Base-by-base conservation (phyloP, 2,888 invertebrate species). In the Drosophila atripex region DNA sequence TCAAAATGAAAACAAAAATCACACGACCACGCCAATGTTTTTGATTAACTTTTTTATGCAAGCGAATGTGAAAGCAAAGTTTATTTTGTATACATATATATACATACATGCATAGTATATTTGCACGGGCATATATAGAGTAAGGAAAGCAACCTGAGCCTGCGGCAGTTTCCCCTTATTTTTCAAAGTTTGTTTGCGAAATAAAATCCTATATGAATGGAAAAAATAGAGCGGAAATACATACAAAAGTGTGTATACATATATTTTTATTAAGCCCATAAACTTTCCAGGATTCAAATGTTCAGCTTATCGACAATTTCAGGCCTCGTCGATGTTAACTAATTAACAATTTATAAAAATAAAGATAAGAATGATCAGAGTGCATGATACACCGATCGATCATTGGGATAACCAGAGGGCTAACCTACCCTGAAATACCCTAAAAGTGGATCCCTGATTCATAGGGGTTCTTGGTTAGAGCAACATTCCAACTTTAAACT, bases 41-140 rank as follows among this genome's bases (percentile, higher is more conserved):
- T 86, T 77, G 69, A 80, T 86, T 83, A 75, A 75, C 71, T 69
- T 88, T 84, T 69, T 69, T 77, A 76, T 70, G 86, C 84, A 83
- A 86, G 78, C 78, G 80, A 77, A 79, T 88, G 86, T 86, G 88
- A 83, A 86, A 78, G 69, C 64, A 71, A 87, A 74, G 73, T 75
- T 88, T 88, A 86, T 83, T 83, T 88, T 88, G 65, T 88, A 83
- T 79, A 83, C 63, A 83, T 86, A 77, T 71, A 78, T 43, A 83
- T 86, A 77, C 60, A 78, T 43, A 43, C 49, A 80, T 71, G 65
- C 56, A 78, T 76, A 59, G 49, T 83, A 71, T 76, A 76, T 72
- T 68, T 68, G 64, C 64, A 82, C 71, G 66, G 73, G 54, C 50
- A 66, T 39, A 76, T 66, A 76, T 66, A 51, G 47, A 53, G 32